Conservation (phyloP, 2,113 vertebrate genomes). For the Hydropotes inermis region DNA sequence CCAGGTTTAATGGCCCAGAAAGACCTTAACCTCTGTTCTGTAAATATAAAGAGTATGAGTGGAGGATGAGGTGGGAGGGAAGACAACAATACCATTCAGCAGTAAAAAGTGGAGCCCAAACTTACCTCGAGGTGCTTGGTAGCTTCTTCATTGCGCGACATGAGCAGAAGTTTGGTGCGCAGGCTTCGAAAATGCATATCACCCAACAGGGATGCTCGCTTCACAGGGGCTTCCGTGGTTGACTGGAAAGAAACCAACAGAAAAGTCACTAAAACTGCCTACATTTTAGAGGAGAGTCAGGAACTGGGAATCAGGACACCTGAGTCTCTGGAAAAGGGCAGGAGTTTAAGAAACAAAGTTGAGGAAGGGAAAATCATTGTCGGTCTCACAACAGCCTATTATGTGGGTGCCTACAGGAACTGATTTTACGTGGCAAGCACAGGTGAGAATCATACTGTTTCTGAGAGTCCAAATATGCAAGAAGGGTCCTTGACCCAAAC, state of each 20-base stretch:
- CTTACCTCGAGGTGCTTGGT: slow-evolving; percentile 93
- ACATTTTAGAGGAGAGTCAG: neutral
- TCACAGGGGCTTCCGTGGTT: slow-evolving; percentile 91
- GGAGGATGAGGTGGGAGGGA: neutral
- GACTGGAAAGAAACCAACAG: slow-evolving; percentile 79
- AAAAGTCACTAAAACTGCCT: neutral
- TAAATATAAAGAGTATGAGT: neutral
- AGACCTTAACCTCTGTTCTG: neutral
- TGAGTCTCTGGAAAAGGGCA: neutral
- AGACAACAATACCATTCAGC: neutral
- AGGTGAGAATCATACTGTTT: neutral
- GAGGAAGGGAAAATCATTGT: neutral
- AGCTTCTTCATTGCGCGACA: slow-evolving; percentile 93
- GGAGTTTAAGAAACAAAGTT: neutral
- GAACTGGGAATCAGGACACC: neutral
- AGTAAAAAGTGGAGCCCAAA: neutral
- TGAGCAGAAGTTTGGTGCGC: slow-evolving; percentile 91
- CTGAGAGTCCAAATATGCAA: slow-evolving; percentile 6
- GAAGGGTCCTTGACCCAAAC: neutral
- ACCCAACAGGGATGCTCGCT: slow-evolving; percentile 89
- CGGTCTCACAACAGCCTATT: neutral
- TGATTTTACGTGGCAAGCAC: neutral
- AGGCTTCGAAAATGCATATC: slow-evolving; percentile 96
- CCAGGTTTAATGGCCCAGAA: neutral
- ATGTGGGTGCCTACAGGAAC: neutral